Evolutionary conservation across 2,797 vertebrate genomes (phyloP).

Genomic region (Scleropages formosus): DNA sequence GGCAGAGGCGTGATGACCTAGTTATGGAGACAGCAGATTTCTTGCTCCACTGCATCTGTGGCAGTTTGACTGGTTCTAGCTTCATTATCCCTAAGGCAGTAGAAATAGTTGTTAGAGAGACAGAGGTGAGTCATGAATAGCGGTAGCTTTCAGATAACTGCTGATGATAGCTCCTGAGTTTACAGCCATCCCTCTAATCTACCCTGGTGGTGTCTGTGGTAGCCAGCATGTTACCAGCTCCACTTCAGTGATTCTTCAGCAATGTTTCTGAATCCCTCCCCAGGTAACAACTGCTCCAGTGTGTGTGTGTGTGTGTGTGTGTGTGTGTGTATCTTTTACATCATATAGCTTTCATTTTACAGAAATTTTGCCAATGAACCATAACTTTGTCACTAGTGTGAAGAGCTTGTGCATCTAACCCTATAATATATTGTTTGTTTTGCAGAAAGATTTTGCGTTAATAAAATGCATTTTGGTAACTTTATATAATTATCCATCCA

Average conservation of each 20-base stretch:
- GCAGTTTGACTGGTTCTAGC: not conserved
- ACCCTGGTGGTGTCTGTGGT: not conserved
- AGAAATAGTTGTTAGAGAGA: slow-evolving; percentile 9
- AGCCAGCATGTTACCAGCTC: not conserved
- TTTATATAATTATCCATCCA: not conserved
- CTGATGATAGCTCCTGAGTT: slow-evolving; percentile 12
- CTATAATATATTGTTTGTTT: no score
- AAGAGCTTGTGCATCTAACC: no score
- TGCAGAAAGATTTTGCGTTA: no score
- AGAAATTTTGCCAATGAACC: no score
- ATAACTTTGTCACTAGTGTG: no score
- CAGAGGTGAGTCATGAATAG: slow-evolving; percentile 2
- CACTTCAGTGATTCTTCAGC: not conserved
- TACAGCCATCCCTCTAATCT: not conserved
- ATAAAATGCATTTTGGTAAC: not conserved
- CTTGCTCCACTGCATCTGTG: not conserved
- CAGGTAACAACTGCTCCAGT: no score
- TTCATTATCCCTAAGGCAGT: slow-evolving; percentile 19
- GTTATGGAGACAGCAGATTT: slow-evolving; percentile 2
- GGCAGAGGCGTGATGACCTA: not conserved
- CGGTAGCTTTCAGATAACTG: not conserved
- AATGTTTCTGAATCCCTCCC: no score
- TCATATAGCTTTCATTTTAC: no score
- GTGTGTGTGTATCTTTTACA: no score
- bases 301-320: no score